Conservation (phyloP, 2,888 invertebrate genomes). For the Zaprionus obscuricornis region DNA sequence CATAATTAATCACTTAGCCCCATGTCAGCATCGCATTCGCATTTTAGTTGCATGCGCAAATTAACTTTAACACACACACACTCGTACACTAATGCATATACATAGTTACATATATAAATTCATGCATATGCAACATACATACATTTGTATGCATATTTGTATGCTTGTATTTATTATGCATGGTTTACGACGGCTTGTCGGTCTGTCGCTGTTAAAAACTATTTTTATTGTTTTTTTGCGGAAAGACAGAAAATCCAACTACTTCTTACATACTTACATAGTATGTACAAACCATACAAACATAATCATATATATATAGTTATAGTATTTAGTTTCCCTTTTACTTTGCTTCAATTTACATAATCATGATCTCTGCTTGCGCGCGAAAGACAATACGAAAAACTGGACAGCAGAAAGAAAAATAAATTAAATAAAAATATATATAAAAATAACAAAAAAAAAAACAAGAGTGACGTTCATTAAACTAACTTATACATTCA, state of each 20-base stretch:
- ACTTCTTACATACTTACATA: slow-evolving; percentile 9
- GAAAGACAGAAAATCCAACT: slow-evolving; percentile 18
- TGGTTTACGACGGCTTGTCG: slow-evolving; percentile 28
- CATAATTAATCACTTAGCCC: slow-evolving; percentile 60
- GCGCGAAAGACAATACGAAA: slow-evolving; percentile 43
- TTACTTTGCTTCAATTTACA: slow-evolving; percentile 73
- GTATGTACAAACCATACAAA: background rate
- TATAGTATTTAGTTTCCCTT: slow-evolving; percentile 75
- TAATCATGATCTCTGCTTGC: slow-evolving; percentile 61
- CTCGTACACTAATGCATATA: too few species aligned
- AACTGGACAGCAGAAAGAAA: slow-evolving; percentile 30
- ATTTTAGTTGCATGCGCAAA: slow-evolving; percentile 45
- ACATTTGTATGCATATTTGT: background rate
- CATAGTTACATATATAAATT: slow-evolving; percentile 1
- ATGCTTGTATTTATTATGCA: slow-evolving; percentile 41
- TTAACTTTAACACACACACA: slow-evolving; percentile 21
- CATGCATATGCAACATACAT: slow-evolving; percentile 1
- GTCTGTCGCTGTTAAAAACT: slow-evolving; percentile 13
- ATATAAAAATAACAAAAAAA: slow-evolving; percentile 9
- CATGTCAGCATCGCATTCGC: slow-evolving; percentile 33
- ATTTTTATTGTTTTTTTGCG: slow-evolving; percentile 24
- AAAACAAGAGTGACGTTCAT: slow-evolving; percentile 54
- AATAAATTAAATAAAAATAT: slow-evolving; percentile 27
- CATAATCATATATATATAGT: slow-evolving; percentile 15
- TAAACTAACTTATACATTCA: slow-evolving; percentile 43